A percentile compares a stretch with the other conserved stretches of the same genome.
Conservation (phyloP, 2,888 invertebrate genomes). For the Polydrusus cervinus region DNA sequence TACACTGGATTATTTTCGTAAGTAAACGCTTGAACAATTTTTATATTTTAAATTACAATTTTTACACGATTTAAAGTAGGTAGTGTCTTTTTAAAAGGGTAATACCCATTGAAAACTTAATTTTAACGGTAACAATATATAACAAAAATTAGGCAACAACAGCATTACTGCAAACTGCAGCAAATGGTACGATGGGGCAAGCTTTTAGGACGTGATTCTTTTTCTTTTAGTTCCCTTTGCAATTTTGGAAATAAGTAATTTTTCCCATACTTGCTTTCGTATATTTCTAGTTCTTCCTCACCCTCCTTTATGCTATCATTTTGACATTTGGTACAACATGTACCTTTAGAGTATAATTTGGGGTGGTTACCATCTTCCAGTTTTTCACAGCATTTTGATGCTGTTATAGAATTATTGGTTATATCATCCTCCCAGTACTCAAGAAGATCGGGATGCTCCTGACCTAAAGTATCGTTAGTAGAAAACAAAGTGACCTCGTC, state of each 20-base stretch:
- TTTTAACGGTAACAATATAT: conserved; percentile 52
- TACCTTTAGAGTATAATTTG: conserved; percentile 40
- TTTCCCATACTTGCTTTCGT: conserved; percentile 70
- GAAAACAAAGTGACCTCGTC: conserved; percentile 61
- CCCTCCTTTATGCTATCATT: conserved; percentile 55
- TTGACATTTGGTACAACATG: conserved; percentile 48
- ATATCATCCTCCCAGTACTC: conserved; percentile 71
- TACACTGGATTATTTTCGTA: conserved; percentile 21
- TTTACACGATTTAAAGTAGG: background rate
- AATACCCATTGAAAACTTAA: conserved; percentile 48
- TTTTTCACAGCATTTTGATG: conserved; percentile 43
- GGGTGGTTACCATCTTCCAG: conserved; percentile 17
- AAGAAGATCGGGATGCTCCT: conserved; percentile 71
- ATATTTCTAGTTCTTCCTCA: conserved; percentile 64
- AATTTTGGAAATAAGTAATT: conserved; percentile 68
- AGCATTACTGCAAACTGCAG: conserved; percentile 64
- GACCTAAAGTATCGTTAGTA: conserved; percentile 60
- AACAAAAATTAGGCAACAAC: conserved; percentile 32
- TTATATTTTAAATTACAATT: conserved; percentile 4
- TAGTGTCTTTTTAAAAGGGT: background rate
- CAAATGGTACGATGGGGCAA: conserved; percentile 69
- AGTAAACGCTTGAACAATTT: conserved; percentile 5
- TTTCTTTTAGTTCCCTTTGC: conserved; percentile 62
- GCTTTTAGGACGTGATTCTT: conserved; percentile 63
- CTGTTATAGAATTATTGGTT: conserved; percentile 22